Percentiles rank a stretch among this genome's conserved stretches.
These are phyloP conservation scores for Kryptopterus vitreolus DNA, from an alignment of 2,797 vertebrate species.

Conservation along the genomic window DNA sequence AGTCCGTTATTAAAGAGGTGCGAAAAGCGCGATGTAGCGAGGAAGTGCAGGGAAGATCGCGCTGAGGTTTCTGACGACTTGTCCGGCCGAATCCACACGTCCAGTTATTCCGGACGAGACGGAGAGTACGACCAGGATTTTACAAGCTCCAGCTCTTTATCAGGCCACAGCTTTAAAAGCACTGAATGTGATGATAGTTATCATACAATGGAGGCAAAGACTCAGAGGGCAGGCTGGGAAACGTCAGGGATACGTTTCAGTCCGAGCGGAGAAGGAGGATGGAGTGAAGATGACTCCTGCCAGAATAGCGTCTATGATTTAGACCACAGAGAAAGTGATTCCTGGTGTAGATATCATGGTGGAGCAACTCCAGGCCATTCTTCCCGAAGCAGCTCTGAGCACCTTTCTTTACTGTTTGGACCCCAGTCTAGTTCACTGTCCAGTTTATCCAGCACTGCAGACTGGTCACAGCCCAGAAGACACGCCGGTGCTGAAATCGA, in stretches of 20 bases:
- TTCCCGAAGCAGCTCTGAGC: slow-evolving; percentile 73
- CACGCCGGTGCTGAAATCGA: slow-evolving; percentile 58
- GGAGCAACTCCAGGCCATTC: slow-evolving; percentile 70
- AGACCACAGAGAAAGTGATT: slow-evolving; percentile 34
- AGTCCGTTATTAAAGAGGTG: slow-evolving; percentile 69
- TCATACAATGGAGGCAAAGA: slow-evolving; percentile 44
- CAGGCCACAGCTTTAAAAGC: slow-evolving; percentile 64
- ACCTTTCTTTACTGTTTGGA: slow-evolving; percentile 74
- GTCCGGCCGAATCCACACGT: slow-evolving; percentile 35
- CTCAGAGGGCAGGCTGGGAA: slow-evolving; percentile 55
- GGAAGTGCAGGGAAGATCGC: slow-evolving; percentile 23
- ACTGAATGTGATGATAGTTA: slow-evolving; percentile 51
- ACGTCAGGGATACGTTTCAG: slow-evolving; percentile 61
- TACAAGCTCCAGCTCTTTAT: slow-evolving; percentile 70
- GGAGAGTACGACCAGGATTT: slow-evolving; percentile 57
- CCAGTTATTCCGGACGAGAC: slow-evolving; percentile 54
- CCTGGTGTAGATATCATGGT: slow-evolving; percentile 64
- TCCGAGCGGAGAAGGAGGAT: slow-evolving; percentile 55
- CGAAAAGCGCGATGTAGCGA: background rate
- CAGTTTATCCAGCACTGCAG: slow-evolving; percentile 62
- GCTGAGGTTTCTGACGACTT: slow-evolving; percentile 37
- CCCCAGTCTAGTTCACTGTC: slow-evolving; percentile 66
- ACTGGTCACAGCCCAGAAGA: slow-evolving; percentile 58
- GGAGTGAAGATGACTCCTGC: slow-evolving; percentile 71
- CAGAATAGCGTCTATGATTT: slow-evolving; percentile 72